Conservation (phyloP, 37 sponge, comb jelly and placozoan species). For the Petrosia ficiformis region DNA sequence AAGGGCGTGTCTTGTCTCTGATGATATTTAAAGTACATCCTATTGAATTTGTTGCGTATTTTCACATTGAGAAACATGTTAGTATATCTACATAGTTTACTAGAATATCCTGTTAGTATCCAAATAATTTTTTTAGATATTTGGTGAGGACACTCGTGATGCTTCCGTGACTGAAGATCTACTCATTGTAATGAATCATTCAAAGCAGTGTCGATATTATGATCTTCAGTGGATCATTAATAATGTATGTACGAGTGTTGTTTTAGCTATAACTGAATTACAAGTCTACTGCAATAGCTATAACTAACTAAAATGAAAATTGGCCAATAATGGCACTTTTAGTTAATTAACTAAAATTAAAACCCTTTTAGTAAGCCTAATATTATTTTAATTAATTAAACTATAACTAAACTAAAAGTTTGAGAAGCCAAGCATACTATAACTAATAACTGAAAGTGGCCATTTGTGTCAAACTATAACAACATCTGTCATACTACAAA, state of each 20-base stretch:
- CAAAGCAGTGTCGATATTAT: slow-evolving; percentile 17
- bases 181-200: slow-evolving; percentile 34
- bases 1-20: slow-evolving; percentile 8
- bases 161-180: slow-evolving; percentile 41
- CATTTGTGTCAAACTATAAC: no score
- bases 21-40: slow-evolving; percentile 67
- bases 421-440: no score
- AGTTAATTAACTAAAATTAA: no score
- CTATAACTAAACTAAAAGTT: no score
- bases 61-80: slow-evolving; percentile 47
- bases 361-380: no score
- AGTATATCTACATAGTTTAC: neutral
- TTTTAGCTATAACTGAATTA: no score
- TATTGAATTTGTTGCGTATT: slow-evolving; percentile 26
- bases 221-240: slow-evolving; percentile 40
- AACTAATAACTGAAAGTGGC: neutral
- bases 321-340: no score
- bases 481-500: no score
- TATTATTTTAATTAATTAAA: no score
- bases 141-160: slow-evolving; percentile 63
- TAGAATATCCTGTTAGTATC: neutral
- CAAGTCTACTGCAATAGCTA: no score
- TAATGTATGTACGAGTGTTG: neutral
- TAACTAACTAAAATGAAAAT: no score
- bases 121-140: slow-evolving; percentile 29